These are phyloP conservation scores for Nephila pilipes DNA, from an alignment of 1,140 invertebrate species.

Conservation along the genomic window DNA sequence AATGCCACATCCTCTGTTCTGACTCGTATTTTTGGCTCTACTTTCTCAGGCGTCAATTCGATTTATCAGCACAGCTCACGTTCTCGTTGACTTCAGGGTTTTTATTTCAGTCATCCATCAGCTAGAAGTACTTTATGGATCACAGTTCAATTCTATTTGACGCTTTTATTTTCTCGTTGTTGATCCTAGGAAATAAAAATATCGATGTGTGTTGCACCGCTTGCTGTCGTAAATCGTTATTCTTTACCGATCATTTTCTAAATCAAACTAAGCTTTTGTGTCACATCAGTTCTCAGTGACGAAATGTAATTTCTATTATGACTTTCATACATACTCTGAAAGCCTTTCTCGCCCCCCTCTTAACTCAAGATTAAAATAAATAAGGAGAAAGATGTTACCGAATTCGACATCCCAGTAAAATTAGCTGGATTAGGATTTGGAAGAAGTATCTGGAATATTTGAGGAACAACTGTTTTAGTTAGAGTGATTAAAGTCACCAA, in stretches of 20 bases:
- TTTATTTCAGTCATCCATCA: constrained; percentile 28
- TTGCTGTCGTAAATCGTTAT: constrained; percentile 29
- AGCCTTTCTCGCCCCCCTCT: background rate
- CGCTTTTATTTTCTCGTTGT: constrained; percentile 35
- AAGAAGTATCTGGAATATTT: too few species aligned
- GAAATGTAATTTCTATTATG: background rate
- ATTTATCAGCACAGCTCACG: constrained; percentile 22
- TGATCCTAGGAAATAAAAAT: constrained; percentile 24
- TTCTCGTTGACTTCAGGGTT: constrained; percentile 8
- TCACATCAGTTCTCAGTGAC: background rate
- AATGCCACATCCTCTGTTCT: background rate
- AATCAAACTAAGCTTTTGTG: constrained; percentile 20
- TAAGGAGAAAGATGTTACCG: background rate
- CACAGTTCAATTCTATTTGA: constrained; percentile 47
- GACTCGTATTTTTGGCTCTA: background rate
- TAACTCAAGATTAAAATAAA: background rate
- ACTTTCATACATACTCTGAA: background rate
- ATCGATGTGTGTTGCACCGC: constrained; percentile 23
- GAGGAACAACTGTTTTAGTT: background rate
- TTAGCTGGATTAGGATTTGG: too few species aligned
- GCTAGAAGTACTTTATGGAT: constrained; percentile 2
- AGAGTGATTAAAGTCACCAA: background rate
- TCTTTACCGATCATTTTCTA: constrained; percentile 12
- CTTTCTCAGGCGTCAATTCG: constrained; percentile 11
- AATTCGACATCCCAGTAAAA: background rate